Evolutionary conservation across 53 echinoderm and acorn worm species (phyloP).

Genomic region (Antedon mediterranea): DNA sequence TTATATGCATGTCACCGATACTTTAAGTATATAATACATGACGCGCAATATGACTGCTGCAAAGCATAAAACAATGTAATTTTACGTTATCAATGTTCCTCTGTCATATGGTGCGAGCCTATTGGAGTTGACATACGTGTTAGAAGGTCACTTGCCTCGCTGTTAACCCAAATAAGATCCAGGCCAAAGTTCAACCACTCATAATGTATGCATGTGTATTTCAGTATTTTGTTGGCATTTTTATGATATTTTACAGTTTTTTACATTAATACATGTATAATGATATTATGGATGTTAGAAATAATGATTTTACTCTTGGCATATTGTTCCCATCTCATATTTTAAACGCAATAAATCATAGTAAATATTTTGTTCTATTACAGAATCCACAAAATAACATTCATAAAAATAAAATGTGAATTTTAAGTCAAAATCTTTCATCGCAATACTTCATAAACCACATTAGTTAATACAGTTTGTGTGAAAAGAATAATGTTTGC

Average conservation of each 20-base stretch:
- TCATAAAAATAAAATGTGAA: no score
- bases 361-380: no score
- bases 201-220: not conserved
- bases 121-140: not conserved
- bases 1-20: not conserved
- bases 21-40: not conserved
- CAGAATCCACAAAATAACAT: no score
- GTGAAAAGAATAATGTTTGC: not conserved
- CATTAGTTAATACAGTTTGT: not conserved
- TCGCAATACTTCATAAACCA: no score
- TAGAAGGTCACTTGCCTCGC: not conserved
- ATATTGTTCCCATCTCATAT: no score
- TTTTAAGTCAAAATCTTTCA: no score
- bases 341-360: no score
- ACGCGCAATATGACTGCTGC: not conserved
- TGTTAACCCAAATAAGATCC: not conserved
- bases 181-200: not conserved
- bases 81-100: not conserved
- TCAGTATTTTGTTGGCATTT: no score
- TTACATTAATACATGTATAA: no score
- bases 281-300: no score
- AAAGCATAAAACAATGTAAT: not conserved
- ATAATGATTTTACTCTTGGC: no score
- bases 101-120: not conserved
- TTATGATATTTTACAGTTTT: no score